A percentile compares a stretch with the other conserved stretches of the same genome.
Conservation (phyloP, 2,888 invertebrate genomes). For the Leptopilina syphax region DNA sequence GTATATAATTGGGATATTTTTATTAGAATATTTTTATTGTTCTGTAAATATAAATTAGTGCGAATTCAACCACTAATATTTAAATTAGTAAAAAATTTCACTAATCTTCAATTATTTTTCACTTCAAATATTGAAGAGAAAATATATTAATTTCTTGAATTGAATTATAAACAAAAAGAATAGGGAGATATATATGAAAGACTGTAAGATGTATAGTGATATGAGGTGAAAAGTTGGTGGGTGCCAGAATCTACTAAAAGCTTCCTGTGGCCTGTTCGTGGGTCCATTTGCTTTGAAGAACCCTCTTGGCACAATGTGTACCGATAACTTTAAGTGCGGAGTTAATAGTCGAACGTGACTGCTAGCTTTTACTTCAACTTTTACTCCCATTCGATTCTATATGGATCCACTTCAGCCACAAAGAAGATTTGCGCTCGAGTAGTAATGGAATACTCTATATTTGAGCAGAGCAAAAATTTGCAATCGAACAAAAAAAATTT, state of each 20-base stretch:
- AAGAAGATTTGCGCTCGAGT: constrained; percentile 26
- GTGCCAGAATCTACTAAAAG: constrained; percentile 34
- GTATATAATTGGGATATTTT: too few species aligned
- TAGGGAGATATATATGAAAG: not conserved
- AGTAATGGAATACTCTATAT: constrained; percentile 15
- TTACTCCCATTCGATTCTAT: not conserved
- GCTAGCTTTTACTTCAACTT: constrained; percentile 31
- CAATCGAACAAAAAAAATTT: constrained; percentile 6
- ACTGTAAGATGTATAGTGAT: not conserved
- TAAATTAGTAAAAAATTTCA: too few species aligned
- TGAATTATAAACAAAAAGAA: too few species aligned
- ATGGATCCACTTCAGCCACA: constrained; percentile 17
- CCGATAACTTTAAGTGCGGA: constrained; percentile 34
- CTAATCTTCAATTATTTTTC: too few species aligned
- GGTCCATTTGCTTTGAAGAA: constrained; percentile 31
- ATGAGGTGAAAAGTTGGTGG: not conserved
- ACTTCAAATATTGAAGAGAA: too few species aligned
- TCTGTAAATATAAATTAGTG: too few species aligned
- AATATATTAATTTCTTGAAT: too few species aligned
- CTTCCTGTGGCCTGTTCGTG: constrained; percentile 24
- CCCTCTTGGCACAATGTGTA: constrained; percentile 29
- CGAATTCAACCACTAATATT: too few species aligned
- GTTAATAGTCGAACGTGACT: constrained; percentile 34
- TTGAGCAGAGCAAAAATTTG: not conserved
- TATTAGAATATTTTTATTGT: too few species aligned